Evolutionary conservation across 2,888 invertebrate genomes (phyloP).

Genomic region (Beris morrisii): DNA sequence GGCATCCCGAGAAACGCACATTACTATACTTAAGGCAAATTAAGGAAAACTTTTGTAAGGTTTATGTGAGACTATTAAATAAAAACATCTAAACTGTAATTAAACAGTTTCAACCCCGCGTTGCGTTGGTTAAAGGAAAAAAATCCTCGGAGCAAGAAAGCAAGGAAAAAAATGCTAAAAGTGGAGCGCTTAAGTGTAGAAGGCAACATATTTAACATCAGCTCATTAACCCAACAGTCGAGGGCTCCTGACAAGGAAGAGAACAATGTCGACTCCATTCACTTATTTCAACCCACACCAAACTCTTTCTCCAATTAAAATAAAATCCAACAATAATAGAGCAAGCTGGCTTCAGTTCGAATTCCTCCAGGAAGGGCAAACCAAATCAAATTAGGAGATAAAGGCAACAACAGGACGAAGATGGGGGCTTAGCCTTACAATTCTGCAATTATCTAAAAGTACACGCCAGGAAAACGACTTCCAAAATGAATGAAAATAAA

Average conservation of each 20-base stretch:
- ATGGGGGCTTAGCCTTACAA: slow-evolving; percentile 32
- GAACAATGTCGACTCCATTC: slow-evolving; percentile 22
- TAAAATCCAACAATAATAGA: slow-evolving; percentile 30
- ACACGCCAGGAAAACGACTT: slow-evolving; percentile 24
- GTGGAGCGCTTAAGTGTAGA: slow-evolving; percentile 28
- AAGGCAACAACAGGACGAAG: slow-evolving; percentile 20
- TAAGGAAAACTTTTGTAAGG: slow-evolving; percentile 8
- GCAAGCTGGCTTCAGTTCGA: not conserved
- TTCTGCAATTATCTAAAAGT: slow-evolving; percentile 38
- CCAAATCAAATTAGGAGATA: slow-evolving; percentile 35
- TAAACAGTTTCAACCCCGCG: slow-evolving; percentile 28
- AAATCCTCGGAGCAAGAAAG: too few relatives aligned
- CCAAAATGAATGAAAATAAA: slow-evolving; percentile 21
- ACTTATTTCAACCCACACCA: not conserved
- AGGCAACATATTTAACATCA: slow-evolving; percentile 35
- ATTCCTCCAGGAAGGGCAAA: slow-evolving; percentile 1
- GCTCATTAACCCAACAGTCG: slow-evolving; percentile 35
- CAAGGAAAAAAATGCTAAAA: too few relatives aligned
- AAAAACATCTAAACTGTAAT: slow-evolving; percentile 34
- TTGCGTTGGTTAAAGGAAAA: not conserved
- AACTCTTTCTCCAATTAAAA: slow-evolving; percentile 36
- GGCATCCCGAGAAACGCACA: not conserved
- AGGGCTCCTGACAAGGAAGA: slow-evolving; percentile 2
- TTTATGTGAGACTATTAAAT: slow-evolving; percentile 25
- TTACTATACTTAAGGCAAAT: not conserved